Evolutionary conservation across 2,797 vertebrate genomes (phyloP), one percentile per base, ranked within the genome.

Genomic region (Danionella dracula): DNA sequence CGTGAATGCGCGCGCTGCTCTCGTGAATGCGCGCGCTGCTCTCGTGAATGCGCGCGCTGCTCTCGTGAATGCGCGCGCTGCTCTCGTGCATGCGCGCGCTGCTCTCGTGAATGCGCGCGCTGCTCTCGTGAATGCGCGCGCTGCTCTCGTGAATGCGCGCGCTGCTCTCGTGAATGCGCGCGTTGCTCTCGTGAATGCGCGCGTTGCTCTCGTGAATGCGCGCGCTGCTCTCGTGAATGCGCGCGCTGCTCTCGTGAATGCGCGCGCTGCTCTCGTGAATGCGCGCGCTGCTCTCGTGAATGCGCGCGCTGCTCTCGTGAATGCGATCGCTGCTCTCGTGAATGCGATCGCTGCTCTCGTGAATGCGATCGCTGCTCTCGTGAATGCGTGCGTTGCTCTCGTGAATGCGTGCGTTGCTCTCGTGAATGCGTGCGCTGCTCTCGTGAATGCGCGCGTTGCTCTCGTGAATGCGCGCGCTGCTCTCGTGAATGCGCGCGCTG

Each of bases 181-280:
- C 44, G 44, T 49, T 62, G 35, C 51, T 34, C 68, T 17, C 69
- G 32, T n/a, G n/a, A n/a, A n/a, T n/a, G n/a, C n/a, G n/a, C n/a
- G n/a, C n/a, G n/a, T n/a, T n/a, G n/a, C n/a, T n/a, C n/a, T n/a
- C 4, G 8, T 10, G 1, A 5, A 3, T 27, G 23, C 6, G 23
- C 23, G 23, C 23, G 23, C 23, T n/a, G n/a, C n/a, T n/a, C n/a
- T n/a, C n/a, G n/a, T n/a, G n/a, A n/a, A n/a, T n/a, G 6, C 23
- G 23, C 23, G 6, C 23, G 23, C 6, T 3, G 3, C 3, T 27
- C 37, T 51, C 34, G 32, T 46, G 46, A 56, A 45, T 29, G 40
- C 7, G 32, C 13, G 13, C 44, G 44, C 51, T 62, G 35, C 51
- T 34, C 68, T 17, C 69, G 32, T 10, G 1, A 5, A 3, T 27